These are phyloP conservation scores for Chondrilla cf. caribensis DNA, from an alignment of 37 sponge, comb jelly and placozoan genomes.

Conservation along the genomic window DNA sequence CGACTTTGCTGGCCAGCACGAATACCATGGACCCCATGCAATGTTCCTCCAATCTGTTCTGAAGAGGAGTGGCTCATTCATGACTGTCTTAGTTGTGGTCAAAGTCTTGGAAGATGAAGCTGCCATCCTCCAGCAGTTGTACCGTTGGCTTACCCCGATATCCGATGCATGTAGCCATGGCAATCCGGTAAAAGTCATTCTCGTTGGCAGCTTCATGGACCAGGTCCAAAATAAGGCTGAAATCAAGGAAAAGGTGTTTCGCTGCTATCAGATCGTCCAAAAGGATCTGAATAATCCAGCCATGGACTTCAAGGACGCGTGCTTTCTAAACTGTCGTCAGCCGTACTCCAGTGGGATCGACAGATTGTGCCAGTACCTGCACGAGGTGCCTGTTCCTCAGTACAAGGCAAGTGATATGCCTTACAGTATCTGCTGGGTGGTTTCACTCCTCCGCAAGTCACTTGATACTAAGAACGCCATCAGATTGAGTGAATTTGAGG, in stretches of 20 bases:
- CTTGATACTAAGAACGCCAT: background rate
- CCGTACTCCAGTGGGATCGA: background rate
- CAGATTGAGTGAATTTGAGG: background rate
- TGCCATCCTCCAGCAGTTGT: background rate
- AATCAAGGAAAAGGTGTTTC: background rate
- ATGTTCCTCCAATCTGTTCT: slow-evolving; percentile 1
- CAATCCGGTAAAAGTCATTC: background rate
- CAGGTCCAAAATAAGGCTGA: background rate
- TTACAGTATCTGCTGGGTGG: background rate
- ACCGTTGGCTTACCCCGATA: background rate
- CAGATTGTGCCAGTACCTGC: background rate
- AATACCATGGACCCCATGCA: slow-evolving; percentile 35
- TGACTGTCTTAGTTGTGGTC: slow-evolving; percentile 3
- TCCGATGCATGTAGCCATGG: background rate
- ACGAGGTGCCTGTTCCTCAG: background rate
- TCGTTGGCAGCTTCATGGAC: background rate
- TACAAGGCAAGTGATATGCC: background rate
- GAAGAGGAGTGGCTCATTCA: background rate
- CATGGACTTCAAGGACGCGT: background rate
- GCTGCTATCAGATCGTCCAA: background rate
- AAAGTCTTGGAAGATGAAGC: background rate
- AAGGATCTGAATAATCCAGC: background rate
- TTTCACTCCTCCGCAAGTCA: background rate
- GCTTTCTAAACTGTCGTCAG: background rate
- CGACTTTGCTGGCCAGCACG: slow-evolving; percentile 42